These are phyloP conservation scores for Cyaniris semiargus DNA, from an alignment of 2,888 invertebrate species.

Conservation along the genomic window DNA sequence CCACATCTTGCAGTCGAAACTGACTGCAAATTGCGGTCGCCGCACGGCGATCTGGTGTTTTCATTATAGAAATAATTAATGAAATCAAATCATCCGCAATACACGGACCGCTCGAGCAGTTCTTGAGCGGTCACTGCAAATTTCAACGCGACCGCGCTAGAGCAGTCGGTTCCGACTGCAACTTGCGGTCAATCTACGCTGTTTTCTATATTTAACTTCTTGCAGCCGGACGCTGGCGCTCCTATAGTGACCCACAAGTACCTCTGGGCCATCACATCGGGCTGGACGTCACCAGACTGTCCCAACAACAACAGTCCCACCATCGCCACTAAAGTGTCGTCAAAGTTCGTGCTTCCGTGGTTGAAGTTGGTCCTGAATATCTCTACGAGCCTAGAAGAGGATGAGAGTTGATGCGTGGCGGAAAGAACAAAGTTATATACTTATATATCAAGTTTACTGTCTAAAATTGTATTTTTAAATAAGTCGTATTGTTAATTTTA, in stretches of 20 bases:
- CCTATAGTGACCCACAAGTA: constrained; percentile 63
- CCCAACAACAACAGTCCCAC: constrained; percentile 49
- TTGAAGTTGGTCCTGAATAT: constrained; percentile 39
- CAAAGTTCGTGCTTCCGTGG: constrained; percentile 53
- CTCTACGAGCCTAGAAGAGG: background rate
- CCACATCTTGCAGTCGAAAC: too few relatives aligned
- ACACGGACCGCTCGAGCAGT: too few relatives aligned
- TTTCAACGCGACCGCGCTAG: too few relatives aligned
- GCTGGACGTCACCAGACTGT: constrained; percentile 53
- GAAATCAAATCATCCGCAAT: too few relatives aligned
- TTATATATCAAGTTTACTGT: background rate
- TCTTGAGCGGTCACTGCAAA: too few relatives aligned
- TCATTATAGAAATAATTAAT: too few relatives aligned
- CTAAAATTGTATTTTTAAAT: too few relatives aligned
- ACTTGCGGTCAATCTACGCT: too few relatives aligned
- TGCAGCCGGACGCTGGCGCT: constrained; percentile 66
- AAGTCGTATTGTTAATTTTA: too few relatives aligned
- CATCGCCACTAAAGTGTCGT: constrained; percentile 57
- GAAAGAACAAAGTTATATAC: background rate
- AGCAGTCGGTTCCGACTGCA: too few relatives aligned
- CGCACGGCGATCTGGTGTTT: too few relatives aligned
- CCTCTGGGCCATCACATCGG: constrained; percentile 70
- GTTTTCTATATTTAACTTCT: background rate
- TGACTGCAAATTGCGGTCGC: too few relatives aligned
- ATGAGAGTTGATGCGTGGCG: background rate